phyloP scores from a whole-genome alignment of 2,113 vertebrate species.

The Clarias magur region DNA sequence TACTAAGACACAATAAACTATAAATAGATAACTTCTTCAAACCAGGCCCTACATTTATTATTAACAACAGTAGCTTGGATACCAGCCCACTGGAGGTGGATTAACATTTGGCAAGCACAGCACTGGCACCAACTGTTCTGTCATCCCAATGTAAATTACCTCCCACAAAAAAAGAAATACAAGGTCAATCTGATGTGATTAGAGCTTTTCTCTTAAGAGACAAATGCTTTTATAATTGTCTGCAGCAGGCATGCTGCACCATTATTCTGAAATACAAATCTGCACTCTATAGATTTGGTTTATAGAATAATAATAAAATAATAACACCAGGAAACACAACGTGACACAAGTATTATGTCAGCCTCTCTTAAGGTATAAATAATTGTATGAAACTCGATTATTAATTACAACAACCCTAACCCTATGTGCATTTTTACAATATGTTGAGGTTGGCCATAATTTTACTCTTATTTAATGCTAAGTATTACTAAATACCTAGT shows the following conservation, averaged over 20 bases:
- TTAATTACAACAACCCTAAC: background rate
- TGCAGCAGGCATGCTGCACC: background rate
- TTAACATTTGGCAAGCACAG: slow-evolving; percentile 55
- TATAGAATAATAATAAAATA: background rate
- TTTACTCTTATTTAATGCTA: background rate
- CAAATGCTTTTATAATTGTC: slow-evolving; percentile 12
- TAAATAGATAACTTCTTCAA: slow-evolving; percentile 30
- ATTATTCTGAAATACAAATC: background rate
- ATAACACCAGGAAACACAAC: background rate
- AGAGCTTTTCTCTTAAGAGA: slow-evolving; percentile 44
- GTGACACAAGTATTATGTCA: background rate
- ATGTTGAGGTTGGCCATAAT: background rate
- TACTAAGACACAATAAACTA: slow-evolving; percentile 18
- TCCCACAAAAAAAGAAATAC: slow-evolving; percentile 35
- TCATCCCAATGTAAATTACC: slow-evolving; percentile 51
- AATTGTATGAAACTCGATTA: background rate
- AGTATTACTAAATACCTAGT: background rate
- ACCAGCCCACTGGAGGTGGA: slow-evolving; percentile 47
- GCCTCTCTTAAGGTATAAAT: background rate
- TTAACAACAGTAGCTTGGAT: slow-evolving; percentile 54
- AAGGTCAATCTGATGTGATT: slow-evolving; percentile 55
- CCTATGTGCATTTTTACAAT: background rate
- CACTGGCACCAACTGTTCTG: slow-evolving; percentile 47
- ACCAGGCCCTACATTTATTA: slow-evolving; percentile 43
- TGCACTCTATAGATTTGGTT: background rate